These are phyloP conservation scores for Poecilobothrus nobilitatus DNA, from an alignment of 2,888 invertebrate genomes.

Conservation along the genomic window DNA sequence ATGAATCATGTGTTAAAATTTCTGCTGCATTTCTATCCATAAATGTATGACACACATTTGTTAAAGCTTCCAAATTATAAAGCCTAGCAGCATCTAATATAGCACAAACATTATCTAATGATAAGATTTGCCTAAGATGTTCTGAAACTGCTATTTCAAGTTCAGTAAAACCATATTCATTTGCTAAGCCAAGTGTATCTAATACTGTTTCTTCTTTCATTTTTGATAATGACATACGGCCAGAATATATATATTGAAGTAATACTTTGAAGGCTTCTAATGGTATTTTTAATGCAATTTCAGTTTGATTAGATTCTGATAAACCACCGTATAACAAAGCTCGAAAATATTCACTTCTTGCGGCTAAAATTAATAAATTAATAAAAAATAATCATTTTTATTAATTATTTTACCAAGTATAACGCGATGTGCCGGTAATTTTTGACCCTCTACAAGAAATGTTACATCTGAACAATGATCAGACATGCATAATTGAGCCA, in stretches of 20 bases:
- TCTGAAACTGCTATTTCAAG: conserved; percentile 88
- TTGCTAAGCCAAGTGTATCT: conserved; percentile 75
- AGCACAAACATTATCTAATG: conserved; percentile 84
- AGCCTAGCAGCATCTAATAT: conserved; percentile 82
- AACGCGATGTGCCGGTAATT: conserved; percentile 48
- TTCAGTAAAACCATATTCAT: conserved; percentile 91
- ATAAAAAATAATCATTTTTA: background rate
- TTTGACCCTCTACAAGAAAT: conserved; percentile 68
- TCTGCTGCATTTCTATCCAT: conserved; percentile 84
- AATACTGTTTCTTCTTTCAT: conserved; percentile 61
- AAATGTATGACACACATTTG: conserved; percentile 77
- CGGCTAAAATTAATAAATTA: conserved; percentile 55
- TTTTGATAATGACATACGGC: conserved; percentile 60
- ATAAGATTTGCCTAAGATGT: conserved; percentile 80
- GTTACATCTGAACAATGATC: conserved; percentile 87
- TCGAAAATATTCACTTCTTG: conserved; percentile 92
- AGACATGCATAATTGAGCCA: conserved; percentile 75
- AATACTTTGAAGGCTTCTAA: conserved; percentile 80
- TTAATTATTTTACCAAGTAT: conserved; percentile 43
- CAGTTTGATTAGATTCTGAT: conserved; percentile 63
- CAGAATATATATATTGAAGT: conserved; percentile 91
- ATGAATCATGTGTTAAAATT: conserved; percentile 75
- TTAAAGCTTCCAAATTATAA: conserved; percentile 57
- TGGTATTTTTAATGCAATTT: conserved; percentile 78
- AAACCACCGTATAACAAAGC: conserved; percentile 73